Percentiles rank a stretch among this genome's conserved stretches.
Evolutionary conservation across 2,888 invertebrate genomes (phyloP).

Genomic region (Pinctada fucata): DNA sequence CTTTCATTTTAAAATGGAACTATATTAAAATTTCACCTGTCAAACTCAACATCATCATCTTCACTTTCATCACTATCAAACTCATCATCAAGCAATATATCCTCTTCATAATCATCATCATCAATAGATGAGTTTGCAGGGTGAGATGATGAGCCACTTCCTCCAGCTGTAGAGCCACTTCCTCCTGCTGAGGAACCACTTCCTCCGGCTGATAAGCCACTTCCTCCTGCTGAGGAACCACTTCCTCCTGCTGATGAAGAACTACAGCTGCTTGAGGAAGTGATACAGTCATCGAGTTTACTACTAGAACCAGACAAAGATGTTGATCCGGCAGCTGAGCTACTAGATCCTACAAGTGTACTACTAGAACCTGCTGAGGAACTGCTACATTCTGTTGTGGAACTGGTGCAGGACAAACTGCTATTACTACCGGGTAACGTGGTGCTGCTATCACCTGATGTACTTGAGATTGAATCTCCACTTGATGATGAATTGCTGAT

Average conservation of each 20-base stretch:
- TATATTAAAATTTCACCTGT: conserved; percentile 23
- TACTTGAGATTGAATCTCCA: not conserved
- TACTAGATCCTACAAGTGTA: not conserved
- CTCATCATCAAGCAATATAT: conserved; percentile 39
- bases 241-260: conserved; percentile 12
- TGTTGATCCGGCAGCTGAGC: not conserved
- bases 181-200: conserved; percentile 10
- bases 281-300: not conserved
- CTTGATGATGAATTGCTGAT: not conserved
- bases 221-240: conserved; percentile 6
- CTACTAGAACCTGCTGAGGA: conserved; percentile 2
- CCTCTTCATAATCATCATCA: conserved; percentile 71
- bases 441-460: not conserved
- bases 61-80: conserved; percentile 33
- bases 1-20: too few species aligned
- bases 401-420: conserved; percentile 1
- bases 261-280: conserved; percentile 7
- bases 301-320: not conserved
- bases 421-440: not conserved
- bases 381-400: not conserved
- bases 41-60: conserved; percentile 35
- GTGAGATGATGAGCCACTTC: conserved; percentile 23
- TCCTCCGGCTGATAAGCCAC: conserved; percentile 6
- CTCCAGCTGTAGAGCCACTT: conserved; percentile 5
- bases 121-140: conserved; percentile 67